Percentiles rank a stretch among this genome's conserved stretches.
phyloP scores from a whole-genome alignment of 1,140 invertebrate species.

The Platyscapa corneri region DNA sequence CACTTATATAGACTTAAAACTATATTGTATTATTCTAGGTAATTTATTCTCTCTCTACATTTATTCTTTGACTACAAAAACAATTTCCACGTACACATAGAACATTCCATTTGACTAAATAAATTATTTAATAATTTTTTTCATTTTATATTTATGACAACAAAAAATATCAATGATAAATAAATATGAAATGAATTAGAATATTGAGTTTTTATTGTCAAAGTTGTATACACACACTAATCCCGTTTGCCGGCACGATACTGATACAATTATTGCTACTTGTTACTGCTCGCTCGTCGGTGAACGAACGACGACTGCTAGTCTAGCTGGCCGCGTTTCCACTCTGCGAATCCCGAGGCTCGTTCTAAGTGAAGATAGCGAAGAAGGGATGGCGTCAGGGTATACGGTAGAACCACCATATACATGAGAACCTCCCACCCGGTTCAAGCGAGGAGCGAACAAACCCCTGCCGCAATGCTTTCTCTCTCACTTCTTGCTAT shows the following conservation, averaged over 20 bases:
- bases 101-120: not conserved
- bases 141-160: not conserved
- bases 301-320: constrained; percentile 73
- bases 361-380: constrained; percentile 55
- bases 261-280: not conserved
- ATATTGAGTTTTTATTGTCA: constrained; percentile 38
- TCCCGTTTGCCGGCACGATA: not conserved
- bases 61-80: not conserved
- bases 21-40: not conserved
- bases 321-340: constrained; percentile 65
- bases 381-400: constrained; percentile 4
- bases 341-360: constrained; percentile 65
- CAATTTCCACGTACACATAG: not conserved
- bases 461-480: constrained; percentile 38
- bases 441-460: constrained; percentile 6
- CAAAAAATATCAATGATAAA: not conserved
- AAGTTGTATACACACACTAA: constrained; percentile 9
- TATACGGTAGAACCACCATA: constrained; percentile 26
- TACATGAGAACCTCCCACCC: constrained; percentile 43
- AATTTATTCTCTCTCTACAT: not conserved
- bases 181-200: not conserved
- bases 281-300: constrained; percentile 62
- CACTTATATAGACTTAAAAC: constrained; percentile 4
- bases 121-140: not conserved
- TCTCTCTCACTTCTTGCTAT: not conserved